Evolutionary conservation across 2,797 vertebrate species (phyloP).

Genomic region (Propithecus perrieri): DNA sequence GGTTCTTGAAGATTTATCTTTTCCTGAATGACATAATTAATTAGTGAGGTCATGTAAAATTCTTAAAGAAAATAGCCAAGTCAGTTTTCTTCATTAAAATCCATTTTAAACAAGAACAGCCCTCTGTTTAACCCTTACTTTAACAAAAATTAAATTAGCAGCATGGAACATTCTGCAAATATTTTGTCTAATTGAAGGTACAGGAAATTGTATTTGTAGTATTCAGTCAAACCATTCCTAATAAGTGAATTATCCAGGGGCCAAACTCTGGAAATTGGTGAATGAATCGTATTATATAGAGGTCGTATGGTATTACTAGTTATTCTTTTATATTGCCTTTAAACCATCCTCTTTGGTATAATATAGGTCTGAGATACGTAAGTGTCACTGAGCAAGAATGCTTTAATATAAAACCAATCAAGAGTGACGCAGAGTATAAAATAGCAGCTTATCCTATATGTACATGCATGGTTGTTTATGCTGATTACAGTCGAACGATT

Average conservation of each 20-base stretch:
- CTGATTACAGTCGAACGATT: no score
- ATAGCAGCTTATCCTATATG: rapidly evolving
- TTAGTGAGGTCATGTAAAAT: neutral
- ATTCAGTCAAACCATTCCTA: neutral
- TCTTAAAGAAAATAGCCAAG: neutral
- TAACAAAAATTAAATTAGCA: neutral
- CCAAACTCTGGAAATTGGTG: neutral
- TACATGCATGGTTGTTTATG: rapidly evolving
- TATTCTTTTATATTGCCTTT: neutral
- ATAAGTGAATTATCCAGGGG: neutral
- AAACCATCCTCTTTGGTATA: neutral
- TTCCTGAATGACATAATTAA: neutral
- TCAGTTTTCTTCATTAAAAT: neutral
- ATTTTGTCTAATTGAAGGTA: neutral
- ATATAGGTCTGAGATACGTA: neutral
- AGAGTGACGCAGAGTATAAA: no score
- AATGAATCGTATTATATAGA: neutral
- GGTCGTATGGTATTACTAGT: neutral
- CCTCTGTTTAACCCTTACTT: neutral
- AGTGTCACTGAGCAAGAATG: neutral
- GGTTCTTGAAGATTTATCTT: neutral
- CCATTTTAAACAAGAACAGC: neutral
- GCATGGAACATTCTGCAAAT: neutral
- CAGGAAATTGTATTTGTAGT: neutral
- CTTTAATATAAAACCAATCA: neutral